Evolutionary conservation across 2,888 invertebrate genomes (phyloP).

Genomic region (Ephialtes manifestator): DNA sequence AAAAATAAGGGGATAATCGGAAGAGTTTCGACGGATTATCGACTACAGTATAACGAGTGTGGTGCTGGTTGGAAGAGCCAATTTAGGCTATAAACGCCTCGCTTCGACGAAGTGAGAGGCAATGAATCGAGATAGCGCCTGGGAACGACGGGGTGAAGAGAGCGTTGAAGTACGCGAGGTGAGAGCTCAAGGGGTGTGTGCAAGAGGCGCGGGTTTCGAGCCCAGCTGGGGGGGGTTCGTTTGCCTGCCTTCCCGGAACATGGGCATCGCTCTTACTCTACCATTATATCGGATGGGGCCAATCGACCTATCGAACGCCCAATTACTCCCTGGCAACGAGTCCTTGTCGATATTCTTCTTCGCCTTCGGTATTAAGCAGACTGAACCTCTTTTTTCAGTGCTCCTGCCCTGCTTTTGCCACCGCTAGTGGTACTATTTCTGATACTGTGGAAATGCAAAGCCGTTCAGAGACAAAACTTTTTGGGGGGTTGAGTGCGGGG

Average conservation of each 20-base stretch:
- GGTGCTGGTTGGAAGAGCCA: too few species aligned
- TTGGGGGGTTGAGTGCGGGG: constrained; percentile 52
- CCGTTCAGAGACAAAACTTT: constrained; percentile 73
- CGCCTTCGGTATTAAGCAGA: constrained; percentile 39
- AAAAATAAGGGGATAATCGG: too few species aligned
- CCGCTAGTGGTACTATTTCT: neutral
- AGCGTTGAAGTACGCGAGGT: too few species aligned
- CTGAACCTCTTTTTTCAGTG: neutral
- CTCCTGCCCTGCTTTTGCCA: neutral
- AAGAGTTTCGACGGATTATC: too few species aligned
- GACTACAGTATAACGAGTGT: too few species aligned
- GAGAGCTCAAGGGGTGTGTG: neutral
- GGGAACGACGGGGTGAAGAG: too few species aligned
- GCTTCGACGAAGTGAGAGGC: too few species aligned
- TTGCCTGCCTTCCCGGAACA: constrained; percentile 4
- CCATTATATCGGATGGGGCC: constrained; percentile 54
- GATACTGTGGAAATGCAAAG: constrained; percentile 45
- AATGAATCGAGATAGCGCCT: too few species aligned
- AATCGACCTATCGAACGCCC: constrained; percentile 65
- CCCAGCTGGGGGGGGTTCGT: neutral
- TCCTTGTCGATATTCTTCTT: constrained; percentile 56
- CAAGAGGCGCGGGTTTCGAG: neutral
- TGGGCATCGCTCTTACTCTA: constrained; percentile 35
- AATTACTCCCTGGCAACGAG: constrained; percentile 34
- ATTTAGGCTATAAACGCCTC: too few species aligned